phyloP scores from a whole-genome alignment of 2,888 invertebrate genomes.

The Dysmachus trigonus region DNA sequence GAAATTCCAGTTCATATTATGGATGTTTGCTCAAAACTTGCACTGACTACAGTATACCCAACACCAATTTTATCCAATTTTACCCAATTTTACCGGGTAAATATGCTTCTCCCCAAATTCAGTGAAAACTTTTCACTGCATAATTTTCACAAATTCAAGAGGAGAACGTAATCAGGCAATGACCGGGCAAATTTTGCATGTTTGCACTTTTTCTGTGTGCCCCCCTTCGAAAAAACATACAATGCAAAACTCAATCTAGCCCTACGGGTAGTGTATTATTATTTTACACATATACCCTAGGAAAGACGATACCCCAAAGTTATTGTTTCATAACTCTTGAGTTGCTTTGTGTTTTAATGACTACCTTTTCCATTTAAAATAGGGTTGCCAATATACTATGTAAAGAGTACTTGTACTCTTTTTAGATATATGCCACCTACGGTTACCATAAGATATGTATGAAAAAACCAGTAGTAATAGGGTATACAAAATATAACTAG shows the following conservation, averaged over 20 bases:
- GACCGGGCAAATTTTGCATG: not conserved
- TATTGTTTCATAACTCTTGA: not conserved
- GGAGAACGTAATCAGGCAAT: not conserved
- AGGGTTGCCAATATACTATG: no score
- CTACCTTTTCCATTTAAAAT: not conserved
- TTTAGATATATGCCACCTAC: no score
- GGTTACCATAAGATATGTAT: no score
- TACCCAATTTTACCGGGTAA: not conserved
- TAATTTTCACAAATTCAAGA: not conserved
- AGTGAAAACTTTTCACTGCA: not conserved
- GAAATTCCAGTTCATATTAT: not conserved
- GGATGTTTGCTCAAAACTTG: not conserved
- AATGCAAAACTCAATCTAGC: not conserved
- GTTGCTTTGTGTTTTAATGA: not conserved
- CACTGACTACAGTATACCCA: not conserved
- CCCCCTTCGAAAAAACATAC: no score
- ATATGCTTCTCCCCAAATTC: not conserved
- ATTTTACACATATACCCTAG: not conserved
- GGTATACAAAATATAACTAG: no score
- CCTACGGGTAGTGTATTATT: no score
- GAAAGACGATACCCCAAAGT: not conserved
- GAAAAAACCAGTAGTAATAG: no score
- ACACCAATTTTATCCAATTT: not conserved
- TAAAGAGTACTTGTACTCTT: no score
- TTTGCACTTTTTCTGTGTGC: not conserved